Evolutionary conservation across 2,888 invertebrate genomes (phyloP), one percentile per base, ranked within the genome.

Genomic region (Philopedon plagiatum): DNA sequence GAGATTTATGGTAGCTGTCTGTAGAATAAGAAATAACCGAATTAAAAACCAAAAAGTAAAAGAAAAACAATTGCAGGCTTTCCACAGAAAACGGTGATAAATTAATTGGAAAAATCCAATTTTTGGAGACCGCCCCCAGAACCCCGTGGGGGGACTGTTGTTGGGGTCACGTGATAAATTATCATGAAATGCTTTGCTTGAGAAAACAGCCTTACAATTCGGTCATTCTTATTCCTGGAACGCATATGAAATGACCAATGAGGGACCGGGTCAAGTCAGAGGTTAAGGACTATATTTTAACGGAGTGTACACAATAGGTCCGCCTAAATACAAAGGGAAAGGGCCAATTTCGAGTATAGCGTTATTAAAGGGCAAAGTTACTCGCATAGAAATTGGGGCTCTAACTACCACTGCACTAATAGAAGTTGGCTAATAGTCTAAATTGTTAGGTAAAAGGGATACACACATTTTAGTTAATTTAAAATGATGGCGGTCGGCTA

Each of bases 31-130:
- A 57, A 57, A 62, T 46, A 18, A 19, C 63, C 34, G 19, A 49
- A 63, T 51, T 65, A 54, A 56, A 37, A 23, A 39, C 26, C 56
- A 56, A 26, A 56, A 65, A 54, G 41, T 26, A 11, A 65, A 44
- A 46, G 29, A 29, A 61, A 61, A 61, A 61, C 46, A 61, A 46
- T 61, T 61, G 46, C 32, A 13, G 56, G 21, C 56, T 56, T 56
- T 56, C 54, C 56, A 56, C 26, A 19, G 32, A 39, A n/a, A 65
- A 44, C 29, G 29, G 56, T 56, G 60, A 60, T 60, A 51, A 60
- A 67, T 60, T 67, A 67, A 67, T n/a, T 61, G 67, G 67, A 67
- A 60, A 61, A 60, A 67, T 67, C 58, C 60, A 49, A 67, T 67
- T 58, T 67, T 60, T 67, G 18, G 41, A 56, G 41, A 13, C 61